phyloP scores from a whole-genome alignment of 1,140 invertebrate genomes.

The Drosophila lacteicornis region DNA sequence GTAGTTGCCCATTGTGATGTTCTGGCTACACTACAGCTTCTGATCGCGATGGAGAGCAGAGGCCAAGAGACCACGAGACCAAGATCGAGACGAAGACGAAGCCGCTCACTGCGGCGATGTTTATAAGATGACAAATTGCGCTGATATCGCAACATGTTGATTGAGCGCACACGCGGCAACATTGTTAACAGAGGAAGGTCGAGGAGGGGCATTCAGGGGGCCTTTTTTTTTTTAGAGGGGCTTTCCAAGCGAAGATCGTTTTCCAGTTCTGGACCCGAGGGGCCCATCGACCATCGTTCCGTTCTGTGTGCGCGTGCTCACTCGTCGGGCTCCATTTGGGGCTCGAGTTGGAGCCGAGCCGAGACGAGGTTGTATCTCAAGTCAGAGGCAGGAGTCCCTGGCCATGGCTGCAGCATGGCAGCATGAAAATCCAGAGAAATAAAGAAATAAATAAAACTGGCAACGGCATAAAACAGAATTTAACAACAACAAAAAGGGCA shows the following conservation, averaged over 20 bases:
- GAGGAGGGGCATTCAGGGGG: constrained; percentile 1
- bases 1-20: constrained; percentile 57
- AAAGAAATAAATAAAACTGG: constrained; percentile 82
- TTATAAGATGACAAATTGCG: constrained; percentile 82
- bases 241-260: constrained; percentile 17
- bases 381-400: constrained; percentile 28
- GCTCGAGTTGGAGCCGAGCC: constrained; percentile 17
- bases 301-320: constrained; percentile 78
- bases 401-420: constrained; percentile 27
- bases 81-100: constrained; percentile 19
- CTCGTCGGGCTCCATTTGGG: constrained; percentile 54
- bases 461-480: constrained; percentile 73
- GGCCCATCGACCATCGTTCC: constrained; percentile 29
- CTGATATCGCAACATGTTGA: constrained; percentile 83
- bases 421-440: constrained; percentile 76
- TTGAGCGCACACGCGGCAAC: constrained; percentile 80
- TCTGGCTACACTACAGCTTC: constrained; percentile 35
- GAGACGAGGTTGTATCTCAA: constrained; percentile 1
- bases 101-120: constrained; percentile 57
- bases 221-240: not conserved
- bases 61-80: constrained; percentile 1
- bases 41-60: constrained; percentile 17
- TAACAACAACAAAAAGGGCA: constrained; percentile 19
- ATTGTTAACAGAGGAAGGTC: constrained; percentile 51
- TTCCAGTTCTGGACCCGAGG: constrained; percentile 37